These are phyloP conservation scores for Araneus ventricosus DNA, from an alignment of 1,140 invertebrate genomes.

Conservation along the genomic window DNA sequence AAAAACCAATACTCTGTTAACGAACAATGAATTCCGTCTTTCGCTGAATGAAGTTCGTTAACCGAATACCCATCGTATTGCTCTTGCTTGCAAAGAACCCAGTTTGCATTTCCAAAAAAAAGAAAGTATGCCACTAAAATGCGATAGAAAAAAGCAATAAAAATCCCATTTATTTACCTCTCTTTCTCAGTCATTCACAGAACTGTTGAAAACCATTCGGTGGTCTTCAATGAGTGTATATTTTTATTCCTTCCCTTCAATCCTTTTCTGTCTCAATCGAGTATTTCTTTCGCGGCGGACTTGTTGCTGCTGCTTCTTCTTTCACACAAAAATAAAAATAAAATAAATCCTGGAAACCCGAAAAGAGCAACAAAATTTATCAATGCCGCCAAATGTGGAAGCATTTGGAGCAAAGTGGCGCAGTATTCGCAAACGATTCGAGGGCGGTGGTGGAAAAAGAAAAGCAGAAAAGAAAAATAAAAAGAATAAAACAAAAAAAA, in stretches of 20 bases:
- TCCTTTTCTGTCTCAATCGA: slow-evolving; percentile 2
- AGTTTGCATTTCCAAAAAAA: background rate
- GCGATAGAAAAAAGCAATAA: slow-evolving; percentile 1
- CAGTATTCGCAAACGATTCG: background rate
- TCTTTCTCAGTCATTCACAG: background rate
- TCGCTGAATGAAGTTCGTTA: no score
- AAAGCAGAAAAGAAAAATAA: background rate
- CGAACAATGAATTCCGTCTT: no score
- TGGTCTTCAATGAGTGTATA: background rate
- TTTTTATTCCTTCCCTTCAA: slow-evolving; percentile 3
- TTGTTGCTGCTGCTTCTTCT: background rate
- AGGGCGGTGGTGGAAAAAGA: background rate
- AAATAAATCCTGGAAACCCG: slow-evolving; percentile 5
- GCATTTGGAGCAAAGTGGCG: background rate
- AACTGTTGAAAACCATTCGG: background rate
- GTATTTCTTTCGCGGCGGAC: background rate
- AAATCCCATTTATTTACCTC: background rate
- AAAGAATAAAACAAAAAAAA: background rate
- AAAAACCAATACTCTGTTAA: no score
- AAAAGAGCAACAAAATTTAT: slow-evolving; percentile 26
- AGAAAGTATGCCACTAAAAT: background rate
- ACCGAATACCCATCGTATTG: no score
- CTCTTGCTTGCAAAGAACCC: no score
- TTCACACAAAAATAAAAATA: slow-evolving; percentile 9
- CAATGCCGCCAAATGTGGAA: background rate